Evolutionary conservation across 2,113 vertebrate genomes (phyloP), one percentile per base, ranked within the genome.

Genomic region (Aptenodytes forsteri): DNA sequence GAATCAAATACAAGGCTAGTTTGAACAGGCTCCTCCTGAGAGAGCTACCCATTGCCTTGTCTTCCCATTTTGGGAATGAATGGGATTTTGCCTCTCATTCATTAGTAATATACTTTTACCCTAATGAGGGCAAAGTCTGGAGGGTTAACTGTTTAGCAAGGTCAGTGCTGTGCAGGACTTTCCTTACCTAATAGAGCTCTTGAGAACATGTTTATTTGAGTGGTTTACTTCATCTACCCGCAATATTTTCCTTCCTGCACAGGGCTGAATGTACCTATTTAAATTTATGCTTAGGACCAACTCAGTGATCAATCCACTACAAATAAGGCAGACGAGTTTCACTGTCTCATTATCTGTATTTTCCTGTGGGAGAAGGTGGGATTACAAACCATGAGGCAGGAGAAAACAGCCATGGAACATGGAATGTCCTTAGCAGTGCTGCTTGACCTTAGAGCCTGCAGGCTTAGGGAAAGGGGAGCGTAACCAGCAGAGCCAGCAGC

Each of bases 401-500:
- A 91, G 75, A 87, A 87, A 80, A 69, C 30, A 83, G 50, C 54
- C 54, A 54, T 2, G n/a, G 79, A 72, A 83, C 58, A 42, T 3
- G 21, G 77, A 76, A 76, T 32, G 54, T 42, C 69, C 81, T 84
- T 36, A 78, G 80, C 27, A 62, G 62, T 12, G 27, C 61, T 26
- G 47, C 71, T 69, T 76, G 59, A 82, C 91, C 81, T 62, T 27
- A 73, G 9, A 89, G 22, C 21, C 89, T 72, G 65, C 59, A 87
- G 64, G 52, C 46, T 62, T 32, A 75, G 71, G 82, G 70, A 78
- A 10, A 71, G n/a, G 21, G 23, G 38, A 56, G 40, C 2, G 20
- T 44, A 83, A 87, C 40, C 82, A 90, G 52, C 89, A 92, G 77
- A 95, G 71, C 75, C 86, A 78, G 95, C 97, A 96, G 95, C 92